Evolutionary conservation across 64 coral and sea anemone species (phyloP).

Genomic region (Acropora tenuis): DNA sequence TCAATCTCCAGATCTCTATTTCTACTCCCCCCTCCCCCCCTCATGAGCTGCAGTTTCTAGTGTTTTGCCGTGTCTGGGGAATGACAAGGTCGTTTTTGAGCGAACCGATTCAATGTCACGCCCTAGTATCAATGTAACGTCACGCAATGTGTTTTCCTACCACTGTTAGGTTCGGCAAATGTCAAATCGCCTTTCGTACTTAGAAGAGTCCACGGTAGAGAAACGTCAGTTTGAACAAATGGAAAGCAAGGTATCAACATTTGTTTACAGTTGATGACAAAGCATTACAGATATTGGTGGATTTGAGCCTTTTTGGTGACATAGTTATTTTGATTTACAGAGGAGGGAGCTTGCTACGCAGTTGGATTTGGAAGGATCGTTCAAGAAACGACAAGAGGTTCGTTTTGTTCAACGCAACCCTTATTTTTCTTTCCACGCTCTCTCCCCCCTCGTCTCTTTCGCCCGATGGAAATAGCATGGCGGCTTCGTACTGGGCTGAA

Average conservation of each 20-base stretch:
- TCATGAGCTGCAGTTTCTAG: no score
- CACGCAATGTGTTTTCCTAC: not conserved
- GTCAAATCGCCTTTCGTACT: constrained; percentile 33
- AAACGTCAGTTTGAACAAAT: constrained; percentile 57
- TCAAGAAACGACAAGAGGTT: constrained; percentile 69
- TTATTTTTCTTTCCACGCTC: no score
- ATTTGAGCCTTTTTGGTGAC: not conserved
- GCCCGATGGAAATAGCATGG: no score
- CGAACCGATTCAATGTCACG: not conserved
- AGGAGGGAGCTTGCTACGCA: constrained; percentile 63
- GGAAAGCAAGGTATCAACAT: constrained; percentile 68
- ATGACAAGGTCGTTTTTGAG: no score
- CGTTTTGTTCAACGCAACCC: not conserved
- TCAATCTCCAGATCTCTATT: no score
- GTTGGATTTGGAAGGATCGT: constrained; percentile 65
- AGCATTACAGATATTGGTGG: not conserved
- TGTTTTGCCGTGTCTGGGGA: no score
- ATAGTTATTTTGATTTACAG: constrained; percentile 4
- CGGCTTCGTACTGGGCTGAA: no score
- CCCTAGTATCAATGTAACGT: not conserved
- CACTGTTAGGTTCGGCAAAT: constrained; percentile 21
- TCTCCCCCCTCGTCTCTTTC: no score
- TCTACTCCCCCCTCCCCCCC: no score
- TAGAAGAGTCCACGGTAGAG: constrained; percentile 63
- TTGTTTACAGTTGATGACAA: not conserved